Base-by-base conservation (phyloP, 2,888 invertebrate species). In the Pachymerium ferrugineum region DNA sequence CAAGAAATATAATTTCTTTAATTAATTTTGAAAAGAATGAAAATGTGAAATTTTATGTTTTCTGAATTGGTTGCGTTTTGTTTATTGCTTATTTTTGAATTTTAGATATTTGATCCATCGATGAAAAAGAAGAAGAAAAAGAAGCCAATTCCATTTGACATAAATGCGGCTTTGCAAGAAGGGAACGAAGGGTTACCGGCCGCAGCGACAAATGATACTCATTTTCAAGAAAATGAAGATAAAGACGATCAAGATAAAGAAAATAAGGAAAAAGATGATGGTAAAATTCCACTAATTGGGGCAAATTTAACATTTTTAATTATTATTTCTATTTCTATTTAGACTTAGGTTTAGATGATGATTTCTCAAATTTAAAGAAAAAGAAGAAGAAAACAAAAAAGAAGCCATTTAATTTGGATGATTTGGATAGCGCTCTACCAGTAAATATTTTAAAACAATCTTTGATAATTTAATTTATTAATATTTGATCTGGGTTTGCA, bases 341-440 rank as follows among this genome's bases (percentile, higher is more conserved):
- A 79, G 81, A 82, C 76, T 77, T 83, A 29, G 83, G 83, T 83
- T 85, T 94, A 81, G 94, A 82, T 68, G 78, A 77, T 74, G 79
- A 78, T 47, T 79, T 79, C 62, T 77, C 78, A n/a, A 78, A 78
- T 8, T 73, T 77, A 47, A 92, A 92, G 83, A 83, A 82, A 78
- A 94, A 94, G 83, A 92, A 92, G 84, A 93, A 92, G 83, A 93
- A 92, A 84, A 94, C 93, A 86, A 94, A 93, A 87, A 93, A 93
- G 87, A 90, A 91, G 75, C 89, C 89, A 73, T 91, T 95, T 80
- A 93, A 92, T 81, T 84, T 94, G 81, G 94, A 94, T 78, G 95
- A 95, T 78, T 81, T 93, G 14, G 94, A 94, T 79, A 90, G 87
- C 75, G 89, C 90, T 22, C 82, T 93, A 76, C 91, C 91, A 0